Base-by-base conservation (phyloP, 2,888 invertebrate species). In the Cerceris rybyensis region DNA sequence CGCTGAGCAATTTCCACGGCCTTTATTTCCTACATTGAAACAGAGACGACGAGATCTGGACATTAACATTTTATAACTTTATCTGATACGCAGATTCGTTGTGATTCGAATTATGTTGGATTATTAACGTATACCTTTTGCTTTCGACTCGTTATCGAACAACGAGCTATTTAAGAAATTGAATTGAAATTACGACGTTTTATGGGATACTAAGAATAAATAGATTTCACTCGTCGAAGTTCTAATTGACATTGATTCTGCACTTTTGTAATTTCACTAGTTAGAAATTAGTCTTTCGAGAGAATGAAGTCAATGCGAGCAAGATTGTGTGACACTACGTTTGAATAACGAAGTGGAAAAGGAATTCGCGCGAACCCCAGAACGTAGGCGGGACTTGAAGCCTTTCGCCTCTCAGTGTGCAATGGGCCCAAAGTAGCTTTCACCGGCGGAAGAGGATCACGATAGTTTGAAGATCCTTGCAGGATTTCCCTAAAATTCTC, bases 331-430 rank as follows among this genome's bases (percentile, higher is more conserved):
- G 59, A 55, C 6, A 55, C 14, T 67, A 43, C 28, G 28, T 28
- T 28, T 2, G 28, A 28, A 4, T 43, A 76, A 76, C 75, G 39
- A 83, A 69, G 75, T 75, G 63, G 78, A 79, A 74, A 80, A 80
- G 74, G 75, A 77, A 79, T 77, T 81, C 70, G 68, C 81, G 73
- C 68, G 70, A 60, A 65, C 55, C 41, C n/a, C 43, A 54, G 43
- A 63, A 84, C 82, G 84, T 85, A 81, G 85, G 83, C 85, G 85
- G 72, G 55, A 54, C 77, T 60, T 57, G 54, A 55, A 78, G 75
- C 74, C 81, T 85, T 83, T 83, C 83, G 79, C 77, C 74, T 76
- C 64, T 75, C 54, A 52, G 67, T 43, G 58, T 17, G 42, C 52
- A 6, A 54, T 41, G 28, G 66, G 59, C 69, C 76, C 67, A 73